Evolutionary conservation across 2,888 invertebrate genomes (phyloP).

Genomic region (Tenthredo scrophulariae): DNA sequence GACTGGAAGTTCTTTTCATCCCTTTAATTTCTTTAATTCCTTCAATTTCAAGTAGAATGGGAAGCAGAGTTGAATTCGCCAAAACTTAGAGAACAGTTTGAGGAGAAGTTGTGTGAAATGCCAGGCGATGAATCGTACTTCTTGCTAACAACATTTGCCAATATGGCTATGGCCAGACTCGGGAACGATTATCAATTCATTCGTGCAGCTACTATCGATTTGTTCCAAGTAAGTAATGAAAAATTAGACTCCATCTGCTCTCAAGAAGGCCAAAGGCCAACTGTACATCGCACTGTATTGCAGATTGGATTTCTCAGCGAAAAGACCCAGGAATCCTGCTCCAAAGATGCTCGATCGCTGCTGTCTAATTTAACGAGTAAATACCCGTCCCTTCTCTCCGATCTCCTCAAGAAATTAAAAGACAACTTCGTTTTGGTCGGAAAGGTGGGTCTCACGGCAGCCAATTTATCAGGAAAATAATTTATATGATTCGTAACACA

Average conservation of each 20-base stretch:
- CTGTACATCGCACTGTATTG: slow-evolving; percentile 59
- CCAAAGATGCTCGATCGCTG: slow-evolving; percentile 87
- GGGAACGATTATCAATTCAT: slow-evolving; percentile 84
- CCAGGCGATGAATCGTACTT: slow-evolving; percentile 88
- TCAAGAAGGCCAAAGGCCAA: neutral
- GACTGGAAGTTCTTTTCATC: too few species aligned
- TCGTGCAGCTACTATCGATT: slow-evolving; percentile 83
- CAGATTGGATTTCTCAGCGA: slow-evolving; percentile 88
- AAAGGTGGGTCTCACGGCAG: slow-evolving; percentile 75
- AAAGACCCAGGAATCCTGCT: slow-evolving; percentile 86
- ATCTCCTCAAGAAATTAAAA: slow-evolving; percentile 82
- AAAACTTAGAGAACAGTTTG: slow-evolving; percentile 81
- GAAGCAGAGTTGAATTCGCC: slow-evolving; percentile 78
- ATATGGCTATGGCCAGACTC: slow-evolving; percentile 86
- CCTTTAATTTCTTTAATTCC: too few species aligned
- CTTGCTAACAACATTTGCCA: slow-evolving; percentile 88
- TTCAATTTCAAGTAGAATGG: slow-evolving; percentile 75
- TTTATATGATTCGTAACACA: neutral
- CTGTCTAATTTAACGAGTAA: slow-evolving; percentile 85
- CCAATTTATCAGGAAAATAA: neutral
- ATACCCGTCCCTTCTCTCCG: slow-evolving; percentile 85
- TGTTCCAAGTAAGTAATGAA: slow-evolving; percentile 82
- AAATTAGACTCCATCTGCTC: neutral
- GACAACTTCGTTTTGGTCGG: slow-evolving; percentile 82
- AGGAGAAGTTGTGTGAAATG: slow-evolving; percentile 83